Conservation (phyloP, 2,888 invertebrate species). For the Yponomeuta cagnagella region DNA sequence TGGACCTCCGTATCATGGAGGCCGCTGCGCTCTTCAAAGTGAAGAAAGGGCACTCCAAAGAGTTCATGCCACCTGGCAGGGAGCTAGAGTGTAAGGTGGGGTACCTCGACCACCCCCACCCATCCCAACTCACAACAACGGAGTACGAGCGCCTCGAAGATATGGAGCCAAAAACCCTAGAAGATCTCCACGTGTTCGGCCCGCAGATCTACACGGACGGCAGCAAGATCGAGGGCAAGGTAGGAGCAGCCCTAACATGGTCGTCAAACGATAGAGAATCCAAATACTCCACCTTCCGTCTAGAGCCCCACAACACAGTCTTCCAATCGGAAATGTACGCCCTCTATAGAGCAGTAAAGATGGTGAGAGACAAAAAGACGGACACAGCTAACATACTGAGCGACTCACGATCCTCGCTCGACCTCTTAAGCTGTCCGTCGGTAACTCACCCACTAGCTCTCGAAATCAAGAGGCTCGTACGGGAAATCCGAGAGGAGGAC, state of each 20-base stretch:
- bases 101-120: too few species aligned
- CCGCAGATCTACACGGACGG: constrained; percentile 3
- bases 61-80: background rate
- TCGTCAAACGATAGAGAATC: background rate
- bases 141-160: too few species aligned
- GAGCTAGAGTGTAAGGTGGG: background rate
- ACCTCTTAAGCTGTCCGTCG: background rate
- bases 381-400: constrained; percentile 10
- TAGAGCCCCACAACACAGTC: background rate
- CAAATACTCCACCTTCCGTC: background rate
- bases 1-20: constrained; percentile 8
- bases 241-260: background rate
- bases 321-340: background rate
- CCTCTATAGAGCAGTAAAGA: background rate
- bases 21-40: background rate
- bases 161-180: background rate
- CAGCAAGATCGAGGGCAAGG: background rate
- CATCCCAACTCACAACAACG: too few species aligned
- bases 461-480: background rate
- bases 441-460: constrained; percentile 10
- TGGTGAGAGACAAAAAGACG: background rate
- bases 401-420: constrained; percentile 15
- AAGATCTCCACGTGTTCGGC: background rate
- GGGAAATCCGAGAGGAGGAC: background rate
- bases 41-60: background rate